Percentiles rank a stretch among this genome's conserved stretches.
These are phyloP conservation scores for Heliconius ethilla DNA, from an alignment of 2,888 invertebrate species.

Conservation along the genomic window DNA sequence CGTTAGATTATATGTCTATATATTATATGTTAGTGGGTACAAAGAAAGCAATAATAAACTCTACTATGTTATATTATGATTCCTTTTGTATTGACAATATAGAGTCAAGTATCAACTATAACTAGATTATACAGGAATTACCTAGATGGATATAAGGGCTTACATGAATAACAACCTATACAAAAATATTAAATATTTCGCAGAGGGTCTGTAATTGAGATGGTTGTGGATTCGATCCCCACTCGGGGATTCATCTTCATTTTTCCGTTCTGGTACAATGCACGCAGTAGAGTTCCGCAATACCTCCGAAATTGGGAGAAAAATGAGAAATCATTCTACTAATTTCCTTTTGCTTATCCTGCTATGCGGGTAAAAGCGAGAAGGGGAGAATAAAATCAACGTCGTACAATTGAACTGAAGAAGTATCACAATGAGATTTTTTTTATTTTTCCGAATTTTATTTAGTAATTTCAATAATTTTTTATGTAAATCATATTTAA, in stretches of 20 bases:
- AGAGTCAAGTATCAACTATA: conserved; percentile 1
- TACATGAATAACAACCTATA: neutral
- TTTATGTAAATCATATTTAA: neutral
- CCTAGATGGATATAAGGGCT: neutral
- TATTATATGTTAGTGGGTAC: neutral
- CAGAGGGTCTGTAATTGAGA: too few relatives aligned
- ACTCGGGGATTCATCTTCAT: too few relatives aligned
- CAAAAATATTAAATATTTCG: neutral
- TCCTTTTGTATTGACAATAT: neutral
- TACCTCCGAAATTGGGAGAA: too few relatives aligned
- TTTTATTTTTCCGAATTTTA: neutral
- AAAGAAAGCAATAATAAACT: neutral
- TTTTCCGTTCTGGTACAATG: too few relatives aligned
- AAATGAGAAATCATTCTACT: too few relatives aligned
- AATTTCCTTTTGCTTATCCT: too few relatives aligned
- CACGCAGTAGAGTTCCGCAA: too few relatives aligned
- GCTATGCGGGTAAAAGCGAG: too few relatives aligned
- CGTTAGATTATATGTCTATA: conserved; percentile 3
- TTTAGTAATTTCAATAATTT: neutral
- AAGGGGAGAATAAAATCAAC: too few relatives aligned
- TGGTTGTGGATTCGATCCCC: too few relatives aligned
- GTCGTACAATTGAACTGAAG: too few relatives aligned
- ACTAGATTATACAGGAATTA: neutral
- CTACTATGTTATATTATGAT: conserved; percentile 6
- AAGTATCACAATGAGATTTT: too few relatives aligned